A percentile compares a stretch with the other conserved stretches of the same genome.
Conservation (phyloP, 2,888 invertebrate species). For the Clostera curtula region DNA sequence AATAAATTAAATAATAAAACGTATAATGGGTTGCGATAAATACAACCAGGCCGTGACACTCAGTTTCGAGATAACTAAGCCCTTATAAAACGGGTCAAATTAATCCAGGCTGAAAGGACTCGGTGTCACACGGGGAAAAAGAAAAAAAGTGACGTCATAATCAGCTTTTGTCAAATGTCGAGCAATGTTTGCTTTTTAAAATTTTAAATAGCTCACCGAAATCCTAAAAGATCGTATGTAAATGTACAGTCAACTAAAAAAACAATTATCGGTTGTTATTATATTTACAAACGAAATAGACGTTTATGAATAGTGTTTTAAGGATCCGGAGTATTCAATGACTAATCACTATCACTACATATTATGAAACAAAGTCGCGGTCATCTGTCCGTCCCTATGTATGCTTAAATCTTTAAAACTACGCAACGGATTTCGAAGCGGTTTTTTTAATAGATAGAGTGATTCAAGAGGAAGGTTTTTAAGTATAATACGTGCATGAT, state of each 20-base stretch:
- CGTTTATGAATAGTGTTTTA: no score
- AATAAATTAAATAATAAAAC: conserved; percentile 75
- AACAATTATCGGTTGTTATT: no score
- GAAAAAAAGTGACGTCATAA: conserved; percentile 69
- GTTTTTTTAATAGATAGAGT: no score
- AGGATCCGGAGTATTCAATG: no score
- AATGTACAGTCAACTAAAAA: conserved; percentile 28
- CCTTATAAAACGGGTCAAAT: conserved; percentile 69
- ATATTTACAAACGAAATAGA: no score
- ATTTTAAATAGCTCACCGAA: conserved; percentile 58
- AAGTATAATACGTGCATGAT: no score
- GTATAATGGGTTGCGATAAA: conserved; percentile 70
- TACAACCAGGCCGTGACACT: conserved; percentile 65
- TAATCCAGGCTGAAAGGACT: conserved; percentile 70
- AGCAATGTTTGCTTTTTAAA: conserved; percentile 59
- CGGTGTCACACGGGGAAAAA: conserved; percentile 41
- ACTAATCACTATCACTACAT: no score
- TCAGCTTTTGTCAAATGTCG: conserved; percentile 74
- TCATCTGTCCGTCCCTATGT: no score
- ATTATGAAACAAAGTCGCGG: no score
- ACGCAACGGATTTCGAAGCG: no score
- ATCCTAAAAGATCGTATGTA: conserved; percentile 26
- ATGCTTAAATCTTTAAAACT: no score
- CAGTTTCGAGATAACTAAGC: conserved; percentile 64
- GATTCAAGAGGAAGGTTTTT: no score